Base-by-base conservation (phyloP, 2,888 invertebrate genomes). In the Eremobia ochroleuca region DNA sequence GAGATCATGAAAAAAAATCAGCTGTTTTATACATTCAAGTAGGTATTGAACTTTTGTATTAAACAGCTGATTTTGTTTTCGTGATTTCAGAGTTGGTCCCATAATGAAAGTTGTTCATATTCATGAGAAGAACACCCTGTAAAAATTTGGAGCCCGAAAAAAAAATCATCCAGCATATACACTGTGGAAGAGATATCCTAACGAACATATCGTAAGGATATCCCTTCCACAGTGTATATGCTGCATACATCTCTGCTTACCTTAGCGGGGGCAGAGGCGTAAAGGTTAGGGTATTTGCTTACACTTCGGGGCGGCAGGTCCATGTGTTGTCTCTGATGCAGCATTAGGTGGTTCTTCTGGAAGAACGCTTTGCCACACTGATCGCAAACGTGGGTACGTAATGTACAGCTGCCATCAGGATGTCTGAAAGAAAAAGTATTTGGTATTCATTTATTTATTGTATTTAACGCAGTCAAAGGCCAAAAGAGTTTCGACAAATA, bases 301-400 rank as follows among this genome's bases (percentile, higher is more conserved):
- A 96, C 96, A 91, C 92, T 97, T 90, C 97, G 97, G 0, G 97
- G 96, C 58, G 97, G 97, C 49, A 97, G 95, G 89, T 98, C 98
- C 98, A 98, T 98, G 94, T 98, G 98, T 90, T 98, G 98, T 76
- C 98, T 97, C 94, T 98, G 98, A 92, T 98, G 98, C 76, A 98
- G 95, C 96, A 98, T 97, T 80, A 98, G 96, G 91, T 98, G 98
- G 93, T 98, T 98, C 95, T 98, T 98, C 94, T 98, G 98, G 97
- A 98, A 98, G 97, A 98, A 98, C 25, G 98, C 98, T 92, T 98
- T 98, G 76, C 98, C 98, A 91, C 98, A 98, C 91, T 98, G 98
- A 83, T 97, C 97, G 92, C 98, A 98, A 21, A 98, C 97, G 92
- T 98, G 98, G 65, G 98, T 98, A 88, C 98, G 97, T 67, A 98